Percentiles rank a stretch among this genome's conserved stretches.
Evolutionary conservation across 1,140 invertebrate species (phyloP).

Genomic region (Habropoda laboriosa): DNA sequence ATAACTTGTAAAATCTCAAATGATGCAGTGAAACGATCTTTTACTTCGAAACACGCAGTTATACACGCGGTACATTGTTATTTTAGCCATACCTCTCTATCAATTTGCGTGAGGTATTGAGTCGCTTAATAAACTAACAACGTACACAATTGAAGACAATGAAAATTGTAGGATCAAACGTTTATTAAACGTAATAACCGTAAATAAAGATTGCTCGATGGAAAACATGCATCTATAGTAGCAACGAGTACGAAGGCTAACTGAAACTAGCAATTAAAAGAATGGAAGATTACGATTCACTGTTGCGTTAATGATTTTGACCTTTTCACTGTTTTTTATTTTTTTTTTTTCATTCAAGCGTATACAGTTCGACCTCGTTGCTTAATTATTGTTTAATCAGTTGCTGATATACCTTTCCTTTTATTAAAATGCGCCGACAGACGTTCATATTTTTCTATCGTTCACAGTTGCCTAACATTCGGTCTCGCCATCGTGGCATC

Average conservation of each 20-base stretch:
- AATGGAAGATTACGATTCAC: conserved; percentile 30
- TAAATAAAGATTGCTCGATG: not conserved
- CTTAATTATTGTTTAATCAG: conserved; percentile 2
- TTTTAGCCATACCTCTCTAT: no score
- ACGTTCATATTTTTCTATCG: not conserved
- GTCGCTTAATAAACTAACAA: not conserved
- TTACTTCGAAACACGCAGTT: no score
- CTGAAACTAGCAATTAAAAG: conserved; percentile 43
- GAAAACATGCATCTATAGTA: not conserved
- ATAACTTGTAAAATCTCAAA: no score
- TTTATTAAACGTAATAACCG: not conserved
- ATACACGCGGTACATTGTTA: no score
- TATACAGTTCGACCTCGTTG: not conserved
- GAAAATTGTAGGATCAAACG: not conserved
- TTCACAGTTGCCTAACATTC: no score
- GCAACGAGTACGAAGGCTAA: conserved; percentile 30
- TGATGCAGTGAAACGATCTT: no score
- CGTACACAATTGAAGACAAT: not conserved
- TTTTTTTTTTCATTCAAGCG: no score
- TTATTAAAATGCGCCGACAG: not conserved
- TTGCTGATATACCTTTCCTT: not conserved
- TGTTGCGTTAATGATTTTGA: conserved; percentile 25
- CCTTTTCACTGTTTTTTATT: not conserved
- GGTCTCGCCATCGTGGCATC: no score
- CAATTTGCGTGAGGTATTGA: not conserved